Conservation (phyloP, 2,888 invertebrate genomes). For the Mimumesa dahlbomi region DNA sequence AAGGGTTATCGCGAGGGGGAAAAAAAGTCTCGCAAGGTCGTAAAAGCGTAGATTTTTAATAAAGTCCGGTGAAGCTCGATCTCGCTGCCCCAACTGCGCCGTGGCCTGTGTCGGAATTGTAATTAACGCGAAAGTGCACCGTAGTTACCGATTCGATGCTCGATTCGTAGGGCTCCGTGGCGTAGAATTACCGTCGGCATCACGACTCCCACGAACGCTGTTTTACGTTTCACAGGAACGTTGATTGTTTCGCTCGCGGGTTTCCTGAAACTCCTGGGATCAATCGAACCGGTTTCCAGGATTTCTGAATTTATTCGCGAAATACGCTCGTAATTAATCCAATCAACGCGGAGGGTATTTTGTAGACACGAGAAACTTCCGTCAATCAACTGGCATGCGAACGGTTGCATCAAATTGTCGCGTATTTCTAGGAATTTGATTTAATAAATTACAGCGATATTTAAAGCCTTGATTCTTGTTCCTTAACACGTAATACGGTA, state of each 20-base stretch:
- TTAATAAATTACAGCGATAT: too few relatives aligned
- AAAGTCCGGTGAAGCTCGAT: conserved; percentile 46
- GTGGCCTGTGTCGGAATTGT: conserved; percentile 34
- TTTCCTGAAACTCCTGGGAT: neutral
- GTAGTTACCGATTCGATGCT: conserved; percentile 37
- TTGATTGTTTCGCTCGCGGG: conserved; percentile 19
- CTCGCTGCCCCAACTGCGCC: conserved; percentile 15
- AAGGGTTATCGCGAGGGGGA: conserved; percentile 3
- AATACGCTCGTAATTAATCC: too few relatives aligned
- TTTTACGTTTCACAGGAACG: neutral
- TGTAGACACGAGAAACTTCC: too few relatives aligned
- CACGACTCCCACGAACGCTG: neutral
- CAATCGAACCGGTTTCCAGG: neutral
- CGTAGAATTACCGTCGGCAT: conserved; percentile 1
- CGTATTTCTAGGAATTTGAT: too few relatives aligned
- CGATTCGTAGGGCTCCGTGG: conserved; percentile 2
- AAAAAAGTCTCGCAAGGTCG: conserved; percentile 32
- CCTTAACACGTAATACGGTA: too few relatives aligned
- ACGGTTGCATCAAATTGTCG: too few relatives aligned
- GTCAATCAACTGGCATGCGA: too few relatives aligned
- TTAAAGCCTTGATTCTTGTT: too few relatives aligned
- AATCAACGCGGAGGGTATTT: too few relatives aligned
- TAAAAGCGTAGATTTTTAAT: conserved; percentile 58
- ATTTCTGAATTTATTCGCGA: neutral
- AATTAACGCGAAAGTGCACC: conserved; percentile 46